These are phyloP conservation scores for Odontomachus brunneus DNA, from an alignment of 1,140 invertebrate genomes.

Conservation along the genomic window DNA sequence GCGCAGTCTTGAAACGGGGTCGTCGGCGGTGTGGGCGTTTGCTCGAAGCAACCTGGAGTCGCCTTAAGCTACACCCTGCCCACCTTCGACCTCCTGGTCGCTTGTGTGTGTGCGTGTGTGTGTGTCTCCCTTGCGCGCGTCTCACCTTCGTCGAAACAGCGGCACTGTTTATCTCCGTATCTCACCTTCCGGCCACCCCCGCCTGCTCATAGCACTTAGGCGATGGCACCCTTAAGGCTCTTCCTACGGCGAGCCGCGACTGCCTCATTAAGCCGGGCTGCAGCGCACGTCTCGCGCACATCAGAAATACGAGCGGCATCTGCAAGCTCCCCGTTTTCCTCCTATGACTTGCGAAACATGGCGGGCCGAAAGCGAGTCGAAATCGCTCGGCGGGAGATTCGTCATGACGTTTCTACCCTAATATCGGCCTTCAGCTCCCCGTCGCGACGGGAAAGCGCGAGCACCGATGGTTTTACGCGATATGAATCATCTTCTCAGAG, in stretches of 20 bases:
- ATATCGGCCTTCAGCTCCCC: not conserved
- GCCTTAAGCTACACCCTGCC: slow-evolving; percentile 41
- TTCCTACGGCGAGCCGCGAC: slow-evolving; percentile 38
- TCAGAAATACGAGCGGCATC: slow-evolving; percentile 36
- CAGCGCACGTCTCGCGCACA: slow-evolving; percentile 5
- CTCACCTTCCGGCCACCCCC: slow-evolving; percentile 51
- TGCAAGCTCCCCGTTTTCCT: slow-evolving; percentile 19
- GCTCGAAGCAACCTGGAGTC: slow-evolving; percentile 49
- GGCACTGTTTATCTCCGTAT: slow-evolving; percentile 72
- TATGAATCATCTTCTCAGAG: not conserved
- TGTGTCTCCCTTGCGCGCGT: slow-evolving; percentile 10
- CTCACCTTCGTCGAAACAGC: slow-evolving; percentile 42
- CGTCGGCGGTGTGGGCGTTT: slow-evolving; percentile 40
- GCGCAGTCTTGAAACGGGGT: slow-evolving; percentile 47
- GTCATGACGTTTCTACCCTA: not conserved
- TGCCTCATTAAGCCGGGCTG: slow-evolving; percentile 65
- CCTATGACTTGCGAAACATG: not conserved
- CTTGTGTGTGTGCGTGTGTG: too few relatives aligned
- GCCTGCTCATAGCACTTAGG: slow-evolving; percentile 28
- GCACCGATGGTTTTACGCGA: not conserved
- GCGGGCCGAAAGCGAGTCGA: not conserved
- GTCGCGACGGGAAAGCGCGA: not conserved
- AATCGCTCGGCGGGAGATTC: not conserved
- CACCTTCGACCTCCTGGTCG: slow-evolving; percentile 18
- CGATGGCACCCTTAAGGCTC: slow-evolving; percentile 20